These are phyloP conservation scores for Neuroterus valhalla DNA, from an alignment of 1,140 invertebrate species.

Conservation along the genomic window DNA sequence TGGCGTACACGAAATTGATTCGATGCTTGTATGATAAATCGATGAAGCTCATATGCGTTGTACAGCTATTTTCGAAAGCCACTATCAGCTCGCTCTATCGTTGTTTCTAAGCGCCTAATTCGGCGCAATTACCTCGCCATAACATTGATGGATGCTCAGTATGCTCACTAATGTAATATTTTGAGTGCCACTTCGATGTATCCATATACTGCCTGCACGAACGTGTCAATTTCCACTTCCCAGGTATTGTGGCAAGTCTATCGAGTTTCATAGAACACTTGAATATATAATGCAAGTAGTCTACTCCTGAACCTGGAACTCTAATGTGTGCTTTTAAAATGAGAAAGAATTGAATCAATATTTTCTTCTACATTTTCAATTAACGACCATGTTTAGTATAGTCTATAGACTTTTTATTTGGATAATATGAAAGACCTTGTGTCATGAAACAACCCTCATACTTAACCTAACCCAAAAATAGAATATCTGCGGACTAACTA, in stretches of 20 bases:
- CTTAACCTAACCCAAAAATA: no score
- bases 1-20: no score
- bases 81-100: neutral
- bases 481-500: no score
- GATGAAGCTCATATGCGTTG: neutral
- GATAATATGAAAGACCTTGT: no score
- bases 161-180: conserved; percentile 55
- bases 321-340: conserved; percentile 18
- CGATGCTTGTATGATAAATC: no score
- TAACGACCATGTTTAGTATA: neutral
- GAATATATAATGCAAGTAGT: conserved; percentile 19
- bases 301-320: conserved; percentile 21
- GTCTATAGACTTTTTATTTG: no score
- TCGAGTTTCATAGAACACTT: conserved; percentile 30
- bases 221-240: conserved; percentile 55
- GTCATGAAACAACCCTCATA: no score
- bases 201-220: conserved; percentile 20
- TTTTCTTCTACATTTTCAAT: conserved; percentile 22
- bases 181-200: conserved; percentile 46
- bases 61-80: neutral
- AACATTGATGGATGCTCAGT: conserved; percentile 52
- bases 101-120: conserved; percentile 29
- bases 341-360: conserved; percentile 8
- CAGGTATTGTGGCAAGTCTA: conserved; percentile 33
- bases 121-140: conserved; percentile 48